Evolutionary conservation across 2,888 invertebrate species (phyloP), one percentile per base, ranked within the genome.

Genomic region (Atrina japonica): DNA sequence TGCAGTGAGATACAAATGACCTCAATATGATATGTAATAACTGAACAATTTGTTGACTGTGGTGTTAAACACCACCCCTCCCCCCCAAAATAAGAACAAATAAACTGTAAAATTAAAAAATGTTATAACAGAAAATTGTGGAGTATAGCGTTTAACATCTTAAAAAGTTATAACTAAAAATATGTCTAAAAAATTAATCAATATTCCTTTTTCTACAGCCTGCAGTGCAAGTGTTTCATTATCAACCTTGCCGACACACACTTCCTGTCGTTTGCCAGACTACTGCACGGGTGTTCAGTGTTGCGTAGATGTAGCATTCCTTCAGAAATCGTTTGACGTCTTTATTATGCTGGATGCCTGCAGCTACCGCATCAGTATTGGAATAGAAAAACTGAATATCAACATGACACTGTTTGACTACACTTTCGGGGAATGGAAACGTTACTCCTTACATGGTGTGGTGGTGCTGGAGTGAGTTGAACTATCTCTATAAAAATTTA

Each of bases 261-360:
- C 61, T 29, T 53, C 68, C 21, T 68, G 68, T 49, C 23, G 21
- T 11, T 45, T 68, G 18, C 61, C 68, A 40, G 49, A 43, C 21
- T 68, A 61, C 55, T 68, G 68, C 40, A 55, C 68, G 21, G 68
- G 68, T n/a, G 55, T 61, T 35, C 45, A 47, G 18, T 68, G 68
- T 40, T 68, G 68, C 55, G 55, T 53, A 29, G 68, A 68, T 40
- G 47, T 68, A 35, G 30, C 61, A 25, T 47, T 68, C 2, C 47
- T 68, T 3, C 23, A 40, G 2, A 61, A 35, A 23, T 27, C 68
- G 6, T 27, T 68, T 23, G 55, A 55, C 21, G 47, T 47, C 7
- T 45, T 55, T 55, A 49, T 68, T n/a, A 21, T 45, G 27, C 25
- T 68, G 55, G 78, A 83, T 58, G 73, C 77, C 25, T 83, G 83